Evolutionary conservation across 2,888 invertebrate species (phyloP).

Genomic region (Digitonthophagus gazella): DNA sequence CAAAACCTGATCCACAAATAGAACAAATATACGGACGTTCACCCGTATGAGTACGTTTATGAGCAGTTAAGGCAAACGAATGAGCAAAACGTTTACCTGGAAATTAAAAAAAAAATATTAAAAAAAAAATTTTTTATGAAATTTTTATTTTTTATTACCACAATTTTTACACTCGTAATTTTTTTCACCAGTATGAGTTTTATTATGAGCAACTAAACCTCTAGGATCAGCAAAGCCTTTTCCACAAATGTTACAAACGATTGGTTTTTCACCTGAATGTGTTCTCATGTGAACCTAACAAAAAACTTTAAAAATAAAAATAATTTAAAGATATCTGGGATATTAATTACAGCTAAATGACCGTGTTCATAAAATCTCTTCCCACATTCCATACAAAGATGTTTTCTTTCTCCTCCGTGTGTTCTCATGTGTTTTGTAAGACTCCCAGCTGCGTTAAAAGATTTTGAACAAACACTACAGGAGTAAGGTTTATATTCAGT

Average conservation of each 20-base stretch:
- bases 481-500: conserved; percentile 42
- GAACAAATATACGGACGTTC: conserved; percentile 46
- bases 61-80: conserved; percentile 45
- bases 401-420: conserved; percentile 44
- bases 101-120: conserved; percentile 10
- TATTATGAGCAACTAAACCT: conserved; percentile 44
- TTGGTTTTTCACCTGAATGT: conserved; percentile 46
- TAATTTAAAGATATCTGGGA: conserved; percentile 1
- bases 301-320: not conserved
- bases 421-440: conserved; percentile 44
- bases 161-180: conserved; percentile 46
- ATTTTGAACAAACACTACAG: conserved; percentile 43
- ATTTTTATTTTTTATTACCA: conserved; percentile 34
- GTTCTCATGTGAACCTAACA: conserved; percentile 44
- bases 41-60: conserved; percentile 45
- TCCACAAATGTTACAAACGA: conserved; percentile 45
- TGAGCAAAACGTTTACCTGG: conserved; percentile 40
- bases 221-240: conserved; percentile 45
- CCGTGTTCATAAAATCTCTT: conserved; percentile 45
- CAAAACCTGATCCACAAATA: conserved; percentile 43
- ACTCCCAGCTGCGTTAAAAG: conserved; percentile 39
- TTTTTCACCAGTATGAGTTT: conserved; percentile 47
- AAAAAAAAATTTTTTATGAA: not conserved
- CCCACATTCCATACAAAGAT: conserved; percentile 45
- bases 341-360: conserved; percentile 41